phyloP scores from a whole-genome alignment of 2,797 vertebrate genomes.

The Lepilemur septentrionalis region DNA sequence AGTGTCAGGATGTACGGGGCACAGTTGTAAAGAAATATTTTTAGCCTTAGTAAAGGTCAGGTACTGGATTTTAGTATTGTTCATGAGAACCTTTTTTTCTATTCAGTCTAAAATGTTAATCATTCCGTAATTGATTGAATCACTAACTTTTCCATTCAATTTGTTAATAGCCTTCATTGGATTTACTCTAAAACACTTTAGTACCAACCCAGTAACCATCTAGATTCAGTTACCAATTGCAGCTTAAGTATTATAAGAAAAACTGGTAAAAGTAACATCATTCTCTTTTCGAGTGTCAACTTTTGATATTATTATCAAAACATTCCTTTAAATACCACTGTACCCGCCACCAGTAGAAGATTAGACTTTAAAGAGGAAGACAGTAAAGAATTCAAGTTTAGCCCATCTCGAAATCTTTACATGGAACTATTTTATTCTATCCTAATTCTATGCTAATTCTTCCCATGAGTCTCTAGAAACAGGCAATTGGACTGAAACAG shows the following conservation, averaged over 20 bases:
- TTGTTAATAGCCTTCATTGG: conserved; percentile 73
- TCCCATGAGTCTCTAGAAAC: neutral
- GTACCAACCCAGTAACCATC: conserved; percentile 56
- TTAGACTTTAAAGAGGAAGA: neutral
- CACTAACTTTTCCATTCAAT: conserved; percentile 64
- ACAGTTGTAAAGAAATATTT: neutral
- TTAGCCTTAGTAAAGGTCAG: neutral
- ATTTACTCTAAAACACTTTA: conserved; percentile 73
- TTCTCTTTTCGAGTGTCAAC: neutral
- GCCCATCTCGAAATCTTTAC: neutral
- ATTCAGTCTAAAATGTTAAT: conserved; percentile 63
- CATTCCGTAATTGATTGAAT: conserved; percentile 65
- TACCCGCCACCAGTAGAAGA: neutral
- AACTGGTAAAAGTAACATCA: neutral
- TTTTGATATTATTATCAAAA: neutral
- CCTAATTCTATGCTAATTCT: neutral
- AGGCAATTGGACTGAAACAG: neutral
- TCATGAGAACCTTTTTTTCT: conserved; percentile 30
- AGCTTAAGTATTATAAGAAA: neutral
- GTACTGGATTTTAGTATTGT: neutral
- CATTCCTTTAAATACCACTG: neutral
- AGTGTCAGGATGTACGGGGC: neutral
- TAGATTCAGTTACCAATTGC: conserved; percentile 45
- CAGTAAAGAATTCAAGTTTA: neutral
- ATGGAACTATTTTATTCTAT: neutral